A percentile compares a stretch with the other conserved stretches of the same genome.
These are phyloP conservation scores for Craterocephalus amniculus DNA, from an alignment of 2,797 vertebrate genomes.

Conservation along the genomic window DNA sequence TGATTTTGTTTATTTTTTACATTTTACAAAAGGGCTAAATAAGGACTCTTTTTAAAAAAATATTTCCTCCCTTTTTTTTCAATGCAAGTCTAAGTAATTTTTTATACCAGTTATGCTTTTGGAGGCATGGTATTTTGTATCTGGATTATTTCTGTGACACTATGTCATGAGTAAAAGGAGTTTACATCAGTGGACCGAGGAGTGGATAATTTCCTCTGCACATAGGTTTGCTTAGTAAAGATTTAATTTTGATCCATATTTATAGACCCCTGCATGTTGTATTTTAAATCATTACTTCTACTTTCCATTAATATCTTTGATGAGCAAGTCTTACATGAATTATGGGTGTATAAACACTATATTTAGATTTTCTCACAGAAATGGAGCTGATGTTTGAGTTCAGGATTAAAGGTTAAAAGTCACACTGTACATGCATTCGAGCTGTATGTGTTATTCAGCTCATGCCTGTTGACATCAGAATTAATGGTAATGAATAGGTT, in stretches of 20 bases:
- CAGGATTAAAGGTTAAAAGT: conserved; percentile 12
- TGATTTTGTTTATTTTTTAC: too few species aligned
- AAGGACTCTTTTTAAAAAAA: too few species aligned
- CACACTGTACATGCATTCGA: not conserved
- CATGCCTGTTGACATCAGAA: conserved; percentile 30
- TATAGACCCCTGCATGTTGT: not conserved
- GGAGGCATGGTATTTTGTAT: too few species aligned
- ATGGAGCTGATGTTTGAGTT: conserved; percentile 1
- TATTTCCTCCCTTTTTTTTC: too few species aligned
- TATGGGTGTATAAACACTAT: not conserved
- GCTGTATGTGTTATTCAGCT: not conserved
- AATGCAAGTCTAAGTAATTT: too few species aligned
- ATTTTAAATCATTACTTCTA: not conserved
- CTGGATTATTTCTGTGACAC: too few species aligned
- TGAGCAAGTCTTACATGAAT: not conserved
- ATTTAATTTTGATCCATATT: not conserved
- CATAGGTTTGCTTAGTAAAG: too few species aligned
- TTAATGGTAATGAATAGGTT: conserved; percentile 53
- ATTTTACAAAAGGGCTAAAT: too few species aligned
- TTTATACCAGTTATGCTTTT: too few species aligned
- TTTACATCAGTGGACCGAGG: too few species aligned
- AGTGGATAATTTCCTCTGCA: too few species aligned
- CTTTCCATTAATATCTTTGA: not conserved
- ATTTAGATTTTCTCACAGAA: not conserved
- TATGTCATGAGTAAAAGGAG: too few species aligned